These are phyloP conservation scores for Actias luna DNA, from an alignment of 2,888 invertebrate genomes.

Conservation along the genomic window DNA sequence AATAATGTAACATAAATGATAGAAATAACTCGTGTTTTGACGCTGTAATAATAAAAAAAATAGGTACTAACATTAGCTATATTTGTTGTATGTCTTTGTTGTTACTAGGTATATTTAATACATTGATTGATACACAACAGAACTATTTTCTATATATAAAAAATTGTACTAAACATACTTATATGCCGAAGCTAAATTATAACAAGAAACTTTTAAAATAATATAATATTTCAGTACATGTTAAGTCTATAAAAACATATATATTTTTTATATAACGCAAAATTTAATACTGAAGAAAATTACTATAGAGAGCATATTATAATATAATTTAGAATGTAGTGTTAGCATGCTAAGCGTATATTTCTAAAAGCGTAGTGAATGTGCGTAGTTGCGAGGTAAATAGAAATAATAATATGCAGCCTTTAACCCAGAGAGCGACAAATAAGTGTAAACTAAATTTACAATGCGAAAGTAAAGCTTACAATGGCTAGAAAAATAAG, in stretches of 20 bases:
- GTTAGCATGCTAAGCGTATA: conserved; percentile 16
- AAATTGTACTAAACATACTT: not conserved
- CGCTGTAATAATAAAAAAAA: no score
- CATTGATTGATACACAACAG: not conserved
- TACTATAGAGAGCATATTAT: not conserved
- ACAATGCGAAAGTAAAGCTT: conserved; percentile 20
- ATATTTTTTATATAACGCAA: not conserved
- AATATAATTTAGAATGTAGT: not conserved
- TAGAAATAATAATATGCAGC: conserved; percentile 16
- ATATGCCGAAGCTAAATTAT: not conserved
- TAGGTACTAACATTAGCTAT: no score
- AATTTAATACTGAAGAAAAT: not conserved
- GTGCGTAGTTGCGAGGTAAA: conserved; percentile 9
- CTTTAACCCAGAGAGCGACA: conserved; percentile 23
- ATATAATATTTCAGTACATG: not conserved
- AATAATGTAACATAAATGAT: no score
- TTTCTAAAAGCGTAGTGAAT: conserved; percentile 10
- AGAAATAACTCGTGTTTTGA: no score
- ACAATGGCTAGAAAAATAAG: conserved; percentile 16
- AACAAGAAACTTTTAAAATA: not conserved
- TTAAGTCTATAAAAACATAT: not conserved
- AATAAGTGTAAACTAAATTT: conserved; percentile 13
- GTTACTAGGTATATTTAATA: not conserved
- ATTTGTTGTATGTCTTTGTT: no score
- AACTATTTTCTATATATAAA: not conserved